Evolutionary conservation across 1,140 invertebrate genomes (phyloP), one percentile per base, ranked within the genome.

Genomic region (honey bee (Apis mellifera)): DNA sequence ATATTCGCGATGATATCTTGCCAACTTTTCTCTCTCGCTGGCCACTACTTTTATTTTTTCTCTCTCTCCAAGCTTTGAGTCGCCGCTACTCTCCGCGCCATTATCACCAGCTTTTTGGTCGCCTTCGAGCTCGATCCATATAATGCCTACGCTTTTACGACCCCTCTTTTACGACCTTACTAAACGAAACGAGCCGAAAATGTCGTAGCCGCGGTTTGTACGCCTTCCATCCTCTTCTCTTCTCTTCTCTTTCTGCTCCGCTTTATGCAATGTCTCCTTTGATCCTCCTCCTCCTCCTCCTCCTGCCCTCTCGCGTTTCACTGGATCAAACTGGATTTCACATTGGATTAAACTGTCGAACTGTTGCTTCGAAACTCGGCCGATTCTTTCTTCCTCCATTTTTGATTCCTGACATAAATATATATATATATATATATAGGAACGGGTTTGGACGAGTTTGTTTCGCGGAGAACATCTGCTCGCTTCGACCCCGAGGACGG

Each of bases 21-120:
- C n/a, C n/a, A 5, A 42, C 32, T 42, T 42, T 42, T 42, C 32
- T n/a, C n/a, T n/a, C n/a, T 42, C 21, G 12, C 12, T 19, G 21
- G 11, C 21, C 42, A 9, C n/a, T 48, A 19, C 23, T n/a, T 50
- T 9, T 13, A 9, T 11, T 52, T 21, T 23, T 3, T 26, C 9
- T 2, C 3, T n/a, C 5, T n/a, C 11, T 42, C 9, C n/a, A 15
- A 19, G 17, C 74, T 76, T 66, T 65, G 55, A 54, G 48, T 50
- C 42, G 13, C 57, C 23, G 15, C 23, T 59, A 23, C 32, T 48
- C 48, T n/a, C 48, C 4, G 42, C 32, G 60, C 78, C 71, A 74
- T 80, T 80, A 74, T 80, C 78, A 23, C 66, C 60, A 23, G 32
- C 78, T 65, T 80, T 80, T 80, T 74, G 60, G 62, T 57, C 78